Evolutionary conservation across 2,113 vertebrate species (phyloP).

Genomic region (Cnemophilus loriae): DNA sequence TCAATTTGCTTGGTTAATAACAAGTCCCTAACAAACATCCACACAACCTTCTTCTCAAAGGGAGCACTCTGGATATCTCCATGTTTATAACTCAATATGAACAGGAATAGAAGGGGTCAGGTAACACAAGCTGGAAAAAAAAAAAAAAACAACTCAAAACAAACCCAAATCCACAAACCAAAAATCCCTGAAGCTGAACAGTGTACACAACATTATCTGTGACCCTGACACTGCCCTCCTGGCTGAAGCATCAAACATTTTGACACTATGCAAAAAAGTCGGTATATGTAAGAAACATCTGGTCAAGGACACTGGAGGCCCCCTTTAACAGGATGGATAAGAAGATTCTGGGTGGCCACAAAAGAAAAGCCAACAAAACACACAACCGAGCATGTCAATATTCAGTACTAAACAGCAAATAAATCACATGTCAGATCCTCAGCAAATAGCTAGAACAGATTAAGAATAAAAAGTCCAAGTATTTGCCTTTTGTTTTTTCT

Average conservation of each 20-base stretch:
- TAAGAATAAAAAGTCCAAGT: background rate
- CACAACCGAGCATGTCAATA: background rate
- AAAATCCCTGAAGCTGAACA: background rate
- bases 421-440: background rate
- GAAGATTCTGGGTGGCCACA: background rate
- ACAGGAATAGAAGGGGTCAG: background rate
- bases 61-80: background rate
- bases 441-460: background rate
- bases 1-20: background rate
- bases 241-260: slow-evolving; percentile 23
- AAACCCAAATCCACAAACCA: background rate
- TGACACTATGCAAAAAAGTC: background rate
- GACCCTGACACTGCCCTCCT: slow-evolving; percentile 2
- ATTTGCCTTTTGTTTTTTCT: background rate
- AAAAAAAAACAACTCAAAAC: background rate
- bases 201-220: slow-evolving; percentile 27
- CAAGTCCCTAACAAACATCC: background rate
- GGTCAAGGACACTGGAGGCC: background rate
- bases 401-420: background rate
- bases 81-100: background rate
- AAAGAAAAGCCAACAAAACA: background rate
- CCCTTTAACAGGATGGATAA: background rate
- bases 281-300: slow-evolving; percentile 8
- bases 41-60: background rate
- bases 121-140: background rate